Evolutionary conservation across 2,113 vertebrate species (phyloP).

Genomic region (Myrmecobius fasciatus): DNA sequence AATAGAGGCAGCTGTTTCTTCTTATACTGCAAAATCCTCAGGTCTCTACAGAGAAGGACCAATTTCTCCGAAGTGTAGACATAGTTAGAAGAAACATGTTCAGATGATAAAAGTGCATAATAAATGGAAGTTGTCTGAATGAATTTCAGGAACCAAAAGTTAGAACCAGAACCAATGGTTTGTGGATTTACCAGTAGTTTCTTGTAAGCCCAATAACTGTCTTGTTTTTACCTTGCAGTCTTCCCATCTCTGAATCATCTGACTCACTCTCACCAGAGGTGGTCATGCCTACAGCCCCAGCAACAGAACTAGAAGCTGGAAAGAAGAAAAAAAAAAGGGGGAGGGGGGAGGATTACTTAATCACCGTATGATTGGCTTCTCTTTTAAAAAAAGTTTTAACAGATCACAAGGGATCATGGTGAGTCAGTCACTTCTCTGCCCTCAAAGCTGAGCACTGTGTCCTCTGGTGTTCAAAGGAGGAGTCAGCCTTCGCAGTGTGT

Average conservation of each 20-base stretch:
- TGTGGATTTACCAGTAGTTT: slow-evolving; percentile 15
- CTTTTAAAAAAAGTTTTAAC: slow-evolving; percentile 55
- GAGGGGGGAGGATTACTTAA: slow-evolving; percentile 50
- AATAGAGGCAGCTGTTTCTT: not conserved
- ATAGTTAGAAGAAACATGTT: slow-evolving; percentile 36
- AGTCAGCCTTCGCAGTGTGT: slow-evolving; percentile 1
- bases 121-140: slow-evolving; percentile 23
- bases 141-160: slow-evolving; percentile 24
- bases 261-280: slow-evolving; percentile 99
- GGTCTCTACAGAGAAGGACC: slow-evolving; percentile 11
- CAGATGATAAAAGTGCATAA: slow-evolving; percentile 6
- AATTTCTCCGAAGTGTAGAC: not conserved
- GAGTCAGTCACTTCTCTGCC: slow-evolving; percentile 11
- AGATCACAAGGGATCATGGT: slow-evolving; percentile 22
- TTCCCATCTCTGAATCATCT: slow-evolving; percentile 99
- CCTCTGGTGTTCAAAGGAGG: not conserved
- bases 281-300: slow-evolving; percentile 98
- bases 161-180: not conserved
- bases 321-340: slow-evolving; percentile 35
- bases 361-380: slow-evolving; percentile 39
- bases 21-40: slow-evolving; percentile 45
- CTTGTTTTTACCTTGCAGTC: slow-evolving; percentile 92
- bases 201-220: slow-evolving; percentile 22
- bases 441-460: not conserved
- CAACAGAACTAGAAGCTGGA: slow-evolving; percentile 97